Base-by-base conservation (phyloP, 2,797 vertebrate genomes). In the Ceryle rudis region DNA sequence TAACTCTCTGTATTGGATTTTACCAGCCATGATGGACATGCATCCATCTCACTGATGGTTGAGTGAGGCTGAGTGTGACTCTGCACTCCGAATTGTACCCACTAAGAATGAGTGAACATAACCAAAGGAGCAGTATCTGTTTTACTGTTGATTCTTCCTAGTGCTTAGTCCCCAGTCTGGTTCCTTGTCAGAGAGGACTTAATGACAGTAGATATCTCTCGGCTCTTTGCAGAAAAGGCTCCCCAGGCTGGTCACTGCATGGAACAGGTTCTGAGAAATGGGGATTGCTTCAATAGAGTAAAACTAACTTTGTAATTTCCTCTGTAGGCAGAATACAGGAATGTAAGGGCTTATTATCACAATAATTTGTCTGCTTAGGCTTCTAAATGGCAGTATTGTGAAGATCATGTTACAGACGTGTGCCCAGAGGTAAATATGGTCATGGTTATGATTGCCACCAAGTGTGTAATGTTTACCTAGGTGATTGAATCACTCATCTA, bases 381-480 rank as follows among this genome's bases (percentile, higher is more conserved):
- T 94, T 90, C 86, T 94, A 94, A 97, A 86, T 81, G 81, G 58
- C 74, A 82, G 70, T 62, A 58, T 95, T 52, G 81, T 93, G 89
- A 84, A 44, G 81, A 70, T 64, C 8, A 6, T 46, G 60, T 89
- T 92, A 66, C 51, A 91, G 78, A 95, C 94, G 60, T 73, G 71
- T 93, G 67, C 81, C 74, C 57, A 22, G 74, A 91, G 93, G 84
- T 95, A 95, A 93, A 93, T 89, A 69, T 91, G 91, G 89, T 60
- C 0, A 10, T 85, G 84, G 91, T 79, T 97, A 84, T 87, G 91
- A 92, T 96, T 93, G 92, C 92, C 93, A 94, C 96, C 94, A 93
- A 97, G 93, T 90, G 95, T 94, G 96, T 95, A 95, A 95, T 95
- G 88, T 94, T 95, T 79, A 95, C 93, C 92, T 95, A 72, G 82